Evolutionary conservation across 2,888 invertebrate species (phyloP), one percentile per base, ranked within the genome.

Genomic region (Xestobium rufovillosum): DNA sequence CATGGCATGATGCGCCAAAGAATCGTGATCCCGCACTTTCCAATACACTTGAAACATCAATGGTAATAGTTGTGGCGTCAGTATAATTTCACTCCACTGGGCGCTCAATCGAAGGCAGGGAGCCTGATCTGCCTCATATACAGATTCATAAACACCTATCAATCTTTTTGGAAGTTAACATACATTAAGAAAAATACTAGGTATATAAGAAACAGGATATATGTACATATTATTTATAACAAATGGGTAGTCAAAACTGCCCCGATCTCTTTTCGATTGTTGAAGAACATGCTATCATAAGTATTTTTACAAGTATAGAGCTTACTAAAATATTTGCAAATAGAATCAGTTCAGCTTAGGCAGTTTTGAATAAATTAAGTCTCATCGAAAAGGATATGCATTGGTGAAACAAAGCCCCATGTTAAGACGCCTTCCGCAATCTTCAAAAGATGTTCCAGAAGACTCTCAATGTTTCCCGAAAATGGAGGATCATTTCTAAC

Each of bases 31-130:
- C 30, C 89, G 72, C 3, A 90, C 81, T 67, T 85, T 84, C 73
- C 82, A 78, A 63, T 90, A 89, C 19, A 85, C 69, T 58, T 81
- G 80, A 59, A 88, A 90, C 67, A 89, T 84, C 25, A 90, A 62
- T n/a, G 81, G 73, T 31, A 87, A 61, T 10, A 89, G 67, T 44
- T 76, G 74, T 2, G 83, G 80, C 53, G 85, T 78, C 45, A 87
- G 68, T 45, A 91, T 77, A 0, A 84, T 73, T 43, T 85, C 83
- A 39, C 73, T 70, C 91, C 91, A 92, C 47, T 74, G 58, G 44
- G 69, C 60, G 47, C 76, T 76, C 34, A 78, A 75, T 56, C 71
- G 71, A 11, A 88, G 61, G 11, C 73, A 65, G 14, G 72, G 71
- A 11, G 60, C 73, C 35, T 76, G 76, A 47, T 81, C 83, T 16